These are phyloP conservation scores for Troides aeacus DNA, from an alignment of 2,888 invertebrate genomes.

Conservation along the genomic window DNA sequence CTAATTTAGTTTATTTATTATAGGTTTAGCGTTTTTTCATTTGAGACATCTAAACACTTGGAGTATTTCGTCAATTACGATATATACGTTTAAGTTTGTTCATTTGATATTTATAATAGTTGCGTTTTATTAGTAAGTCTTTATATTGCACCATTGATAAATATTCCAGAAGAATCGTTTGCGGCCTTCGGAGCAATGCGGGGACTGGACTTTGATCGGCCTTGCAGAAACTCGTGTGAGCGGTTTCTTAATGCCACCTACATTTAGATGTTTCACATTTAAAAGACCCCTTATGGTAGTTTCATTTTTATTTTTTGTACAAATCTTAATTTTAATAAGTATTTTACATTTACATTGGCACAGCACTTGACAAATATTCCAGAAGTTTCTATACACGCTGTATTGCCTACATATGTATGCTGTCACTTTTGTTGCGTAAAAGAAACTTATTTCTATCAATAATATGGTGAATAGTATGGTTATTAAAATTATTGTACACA, in stretches of 20 bases:
- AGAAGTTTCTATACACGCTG: too few relatives aligned
- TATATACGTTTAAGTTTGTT: too few relatives aligned
- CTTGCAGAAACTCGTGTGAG: conserved; percentile 50
- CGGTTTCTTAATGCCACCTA: conserved; percentile 44
- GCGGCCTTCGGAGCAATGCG: conserved; percentile 36
- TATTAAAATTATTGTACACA: too few relatives aligned
- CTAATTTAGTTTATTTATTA: too few relatives aligned
- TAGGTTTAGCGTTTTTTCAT: too few relatives aligned
- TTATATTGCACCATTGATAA: background rate
- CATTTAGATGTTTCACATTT: conserved; percentile 11
- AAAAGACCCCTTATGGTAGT: background rate
- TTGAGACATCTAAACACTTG: too few relatives aligned
- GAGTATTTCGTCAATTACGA: too few relatives aligned
- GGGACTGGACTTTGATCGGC: conserved; percentile 63
- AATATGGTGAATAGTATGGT: too few relatives aligned
- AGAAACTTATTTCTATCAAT: too few relatives aligned
- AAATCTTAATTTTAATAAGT: background rate
- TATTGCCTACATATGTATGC: too few relatives aligned
- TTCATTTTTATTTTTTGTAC: background rate
- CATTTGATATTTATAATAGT: too few relatives aligned
- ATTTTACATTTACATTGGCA: background rate
- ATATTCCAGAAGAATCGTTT: conserved; percentile 29
- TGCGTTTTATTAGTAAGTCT: background rate
- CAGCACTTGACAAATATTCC: background rate
- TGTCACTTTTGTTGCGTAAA: too few relatives aligned